Base-by-base conservation (phyloP, 2,888 invertebrate species). In the Spialia ferax region DNA sequence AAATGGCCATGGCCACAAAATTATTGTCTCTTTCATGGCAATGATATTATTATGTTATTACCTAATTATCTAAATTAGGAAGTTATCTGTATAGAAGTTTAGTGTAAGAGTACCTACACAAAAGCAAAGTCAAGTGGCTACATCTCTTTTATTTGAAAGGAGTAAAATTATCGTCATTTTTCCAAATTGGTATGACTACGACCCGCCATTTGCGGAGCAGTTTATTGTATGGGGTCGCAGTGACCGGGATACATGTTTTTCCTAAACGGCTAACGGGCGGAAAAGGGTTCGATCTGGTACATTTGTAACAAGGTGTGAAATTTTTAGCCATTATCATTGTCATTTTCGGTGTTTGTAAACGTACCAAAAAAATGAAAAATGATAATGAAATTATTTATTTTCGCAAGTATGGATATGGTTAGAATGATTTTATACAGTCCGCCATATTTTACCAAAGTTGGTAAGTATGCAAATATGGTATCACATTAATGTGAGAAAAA, bases 151-250 rank as follows among this genome's bases (percentile, higher is more conserved):
- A 57, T 50, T 57, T 90, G 70, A 71, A 71, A 78, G 75, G 77
- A 77, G 76, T 81, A 81, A 85, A 86, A 88, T 87, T 86, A 79
- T 80, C 84, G 81, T 82, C 83, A 84, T 88, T 86, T 86, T 85
- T 78, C 73, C 74, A 74, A 75, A 77, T 75, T 75, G 73, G 74
- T 79, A 78, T 78, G 81, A 79, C 76, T 80, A 42, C 6, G 38
- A 48, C 48, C 48, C 76, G 83, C 80, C 83, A 82, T 82, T 82
- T 79, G 74, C 71, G 68, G 69, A 71, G 74, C 76, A 79, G 72
- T 77, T 79, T 78, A 81, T 84, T 82, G 84, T 82, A 79, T 74
- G 67, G 72, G 69, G 68, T 70, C 70, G 74, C 62, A 73, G 74
- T 73, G 78, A 78, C 75, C 74, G 73, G 69, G 66, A 15, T 70